Evolutionary conservation across 2,113 vertebrate genomes (phyloP).

Genomic region (Trinectes maculatus): DNA sequence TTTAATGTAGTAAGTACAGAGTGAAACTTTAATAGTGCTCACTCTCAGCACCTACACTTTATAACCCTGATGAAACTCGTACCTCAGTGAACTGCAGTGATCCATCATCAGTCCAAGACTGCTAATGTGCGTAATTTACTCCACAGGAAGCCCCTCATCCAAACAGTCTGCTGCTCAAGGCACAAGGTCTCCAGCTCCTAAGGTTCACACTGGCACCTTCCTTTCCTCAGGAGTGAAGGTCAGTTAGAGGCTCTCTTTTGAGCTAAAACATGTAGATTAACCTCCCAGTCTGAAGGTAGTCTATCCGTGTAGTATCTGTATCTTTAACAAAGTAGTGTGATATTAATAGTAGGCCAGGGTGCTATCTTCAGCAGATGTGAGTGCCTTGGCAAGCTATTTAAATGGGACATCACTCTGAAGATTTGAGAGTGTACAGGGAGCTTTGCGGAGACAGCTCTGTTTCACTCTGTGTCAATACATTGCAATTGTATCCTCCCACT

Average conservation of each 20-base stretch:
- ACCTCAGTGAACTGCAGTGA: not conserved
- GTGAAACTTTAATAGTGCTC: not conserved
- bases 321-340: conserved; percentile 44
- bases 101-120: not conserved
- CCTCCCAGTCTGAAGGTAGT: conserved; percentile 2
- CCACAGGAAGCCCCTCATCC: conserved; percentile 90
- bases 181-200: conserved; percentile 89
- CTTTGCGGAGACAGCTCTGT: conserved; percentile 53
- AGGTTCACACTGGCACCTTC: conserved; percentile 91
- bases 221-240: conserved; percentile 94
- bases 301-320: conserved; percentile 26
- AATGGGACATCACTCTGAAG: conserved; percentile 67
- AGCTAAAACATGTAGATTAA: not conserved
- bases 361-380: conserved; percentile 70
- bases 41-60: not conserved
- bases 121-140: conserved; percentile 41
- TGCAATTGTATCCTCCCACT: conserved; percentile 37
- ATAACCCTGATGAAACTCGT: not conserved
- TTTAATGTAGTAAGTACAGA: conserved; percentile 3
- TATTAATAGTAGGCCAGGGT: conserved; percentile 67
- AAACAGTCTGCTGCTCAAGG: conserved; percentile 88
- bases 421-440: conserved; percentile 25
- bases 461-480: conserved; percentile 42
- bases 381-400: conserved; percentile 68
- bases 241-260: conserved; percentile 52